Percentiles rank a stretch among this genome's conserved stretches.
These are phyloP conservation scores for Labeo calbasu DNA, from an alignment of 2,797 vertebrate species.

Conservation along the genomic window DNA sequence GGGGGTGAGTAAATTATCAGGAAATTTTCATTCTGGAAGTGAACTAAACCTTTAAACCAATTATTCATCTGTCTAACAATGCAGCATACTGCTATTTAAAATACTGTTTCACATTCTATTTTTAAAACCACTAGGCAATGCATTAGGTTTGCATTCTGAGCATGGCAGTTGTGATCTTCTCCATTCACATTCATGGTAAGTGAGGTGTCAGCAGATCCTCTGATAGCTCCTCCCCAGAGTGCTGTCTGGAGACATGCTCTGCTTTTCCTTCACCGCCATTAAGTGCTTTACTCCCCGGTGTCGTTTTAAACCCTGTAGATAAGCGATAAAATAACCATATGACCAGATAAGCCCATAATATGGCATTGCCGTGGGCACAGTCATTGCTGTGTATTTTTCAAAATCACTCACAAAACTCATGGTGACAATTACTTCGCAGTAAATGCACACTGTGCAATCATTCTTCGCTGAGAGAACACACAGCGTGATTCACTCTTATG, in stretches of 20 bases:
- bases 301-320: conserved; percentile 45
- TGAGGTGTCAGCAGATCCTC: conserved; percentile 40
- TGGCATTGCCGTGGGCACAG: not conserved
- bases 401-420: not conserved
- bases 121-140: not conserved
- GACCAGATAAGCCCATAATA: conserved; percentile 42
- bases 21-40: too few relatives aligned
- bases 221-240: conserved; percentile 24
- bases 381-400: conserved; percentile 35
- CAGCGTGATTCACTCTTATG: conserved; percentile 31
- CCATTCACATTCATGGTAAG: conserved; percentile 31
- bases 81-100: not conserved
- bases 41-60: not conserved
- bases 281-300: conserved; percentile 16
- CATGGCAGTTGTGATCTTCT: not conserved
- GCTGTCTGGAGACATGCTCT: conserved; percentile 40
- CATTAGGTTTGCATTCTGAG: not conserved
- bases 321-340: conserved; percentile 9
- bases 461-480: conserved; percentile 27
- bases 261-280: conserved; percentile 29
- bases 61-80: not conserved
- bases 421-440: conserved; percentile 19
- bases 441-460: conserved; percentile 6
- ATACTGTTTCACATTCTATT: not conserved
- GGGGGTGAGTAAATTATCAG: too few relatives aligned